These are phyloP conservation scores for roundworm (Caenorhabditis elegans) DNA, from an alignment of 1,140 invertebrate species.

Conservation along the genomic window DNA sequence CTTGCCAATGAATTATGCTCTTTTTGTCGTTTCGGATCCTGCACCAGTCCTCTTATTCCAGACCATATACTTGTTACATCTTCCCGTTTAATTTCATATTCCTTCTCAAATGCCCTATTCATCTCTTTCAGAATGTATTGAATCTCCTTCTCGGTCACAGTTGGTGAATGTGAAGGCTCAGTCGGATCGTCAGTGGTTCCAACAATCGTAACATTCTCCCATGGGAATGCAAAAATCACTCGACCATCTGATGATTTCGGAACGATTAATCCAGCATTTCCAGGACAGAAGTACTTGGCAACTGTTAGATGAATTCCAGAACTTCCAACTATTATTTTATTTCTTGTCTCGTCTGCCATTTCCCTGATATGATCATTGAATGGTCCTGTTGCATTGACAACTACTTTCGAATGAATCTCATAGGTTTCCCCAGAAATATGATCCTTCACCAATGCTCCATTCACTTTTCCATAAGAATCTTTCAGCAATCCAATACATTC, in stretches of 20 bases:
- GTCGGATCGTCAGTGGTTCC: constrained; percentile 91
- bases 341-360: constrained; percentile 84
- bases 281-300: constrained; percentile 88
- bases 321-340: constrained; percentile 88
- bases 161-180: constrained; percentile 86
- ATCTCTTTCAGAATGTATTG: constrained; percentile 96
- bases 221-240: constrained; percentile 97
- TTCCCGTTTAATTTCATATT: constrained; percentile 87
- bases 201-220: constrained; percentile 79
- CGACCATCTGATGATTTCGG: constrained; percentile 94
- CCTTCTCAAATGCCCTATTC: constrained; percentile 82
- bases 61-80: constrained; percentile 93
- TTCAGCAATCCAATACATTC: constrained; percentile 80
- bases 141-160: constrained; percentile 94
- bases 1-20: constrained; percentile 95
- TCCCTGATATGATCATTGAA: constrained; percentile 92
- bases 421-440: constrained; percentile 77
- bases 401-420: constrained; percentile 85
- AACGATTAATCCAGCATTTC: constrained; percentile 95
- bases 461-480: constrained; percentile 68
- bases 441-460: constrained; percentile 69
- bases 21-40: constrained; percentile 82
- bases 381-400: constrained; percentile 97
- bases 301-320: constrained; percentile 98
- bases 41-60: constrained; percentile 92